Evolutionary conservation across 2,888 invertebrate genomes (phyloP).

Genomic region (Hetaerina titia): DNA sequence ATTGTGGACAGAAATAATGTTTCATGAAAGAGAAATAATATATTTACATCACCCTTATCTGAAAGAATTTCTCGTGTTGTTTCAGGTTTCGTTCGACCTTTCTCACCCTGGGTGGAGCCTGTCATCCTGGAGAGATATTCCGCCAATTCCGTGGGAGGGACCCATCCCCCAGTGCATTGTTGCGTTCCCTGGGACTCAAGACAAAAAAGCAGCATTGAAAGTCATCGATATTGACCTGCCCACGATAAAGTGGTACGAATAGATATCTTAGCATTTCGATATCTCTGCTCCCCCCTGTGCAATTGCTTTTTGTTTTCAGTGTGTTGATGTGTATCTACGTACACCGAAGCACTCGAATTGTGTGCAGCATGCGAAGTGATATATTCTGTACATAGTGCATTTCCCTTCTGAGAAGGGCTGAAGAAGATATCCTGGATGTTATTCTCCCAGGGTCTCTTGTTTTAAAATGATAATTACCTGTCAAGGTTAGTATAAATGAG

Average conservation of each 20-base stretch:
- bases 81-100: conserved; percentile 88
- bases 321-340: background rate
- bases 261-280: background rate
- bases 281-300: background rate
- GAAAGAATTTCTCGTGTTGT: conserved; percentile 72
- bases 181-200: conserved; percentile 81
- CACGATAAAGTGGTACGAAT: background rate
- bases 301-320: background rate
- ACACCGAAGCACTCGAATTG: background rate
- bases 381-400: background rate
- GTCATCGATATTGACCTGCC: background rate
- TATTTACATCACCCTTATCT: background rate
- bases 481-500: background rate
- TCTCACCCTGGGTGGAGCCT: conserved; percentile 89
- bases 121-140: conserved; percentile 91
- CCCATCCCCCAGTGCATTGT: conserved; percentile 90
- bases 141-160: conserved; percentile 94
- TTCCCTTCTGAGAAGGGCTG: conserved; percentile 12
- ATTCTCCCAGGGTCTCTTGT: background rate
- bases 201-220: background rate
- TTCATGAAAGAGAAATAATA: conserved; percentile 15
- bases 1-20: too few relatives aligned
- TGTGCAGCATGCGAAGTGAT: background rate
- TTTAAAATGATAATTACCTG: background rate
- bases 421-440: background rate